A percentile compares a stretch with the other conserved stretches of the same genome.
phyloP scores from a whole-genome alignment of 2,797 vertebrate species.

The Pseudochromis fuscus region DNA sequence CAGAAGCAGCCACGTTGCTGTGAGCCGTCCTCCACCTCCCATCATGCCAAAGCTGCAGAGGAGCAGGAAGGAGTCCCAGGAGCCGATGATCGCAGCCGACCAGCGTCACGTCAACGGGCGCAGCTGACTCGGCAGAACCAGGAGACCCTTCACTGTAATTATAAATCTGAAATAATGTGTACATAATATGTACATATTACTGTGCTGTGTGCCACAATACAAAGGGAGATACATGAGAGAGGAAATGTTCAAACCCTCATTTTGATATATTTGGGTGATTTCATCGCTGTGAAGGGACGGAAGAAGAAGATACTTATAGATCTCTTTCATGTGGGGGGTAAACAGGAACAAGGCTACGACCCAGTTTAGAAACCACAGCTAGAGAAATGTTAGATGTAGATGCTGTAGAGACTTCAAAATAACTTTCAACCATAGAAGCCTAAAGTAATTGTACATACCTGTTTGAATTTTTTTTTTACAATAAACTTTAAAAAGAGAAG shows the following conservation, averaged over 20 bases:
- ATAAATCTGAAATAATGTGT: conserved; percentile 32
- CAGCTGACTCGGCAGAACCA: conserved; percentile 51
- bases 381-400: conserved; percentile 22
- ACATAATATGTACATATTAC: conserved; percentile 58
- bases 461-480: conserved; percentile 19
- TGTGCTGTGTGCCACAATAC: conserved; percentile 21
- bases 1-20: conserved; percentile 53
- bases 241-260: neutral
- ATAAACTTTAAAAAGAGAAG: conserved; percentile 42
- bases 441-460: conserved; percentile 40
- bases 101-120: conserved; percentile 58
- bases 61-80: conserved; percentile 72
- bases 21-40: conserved; percentile 73
- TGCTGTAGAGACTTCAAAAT: conserved; percentile 11
- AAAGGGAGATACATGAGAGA: conserved; percentile 3
- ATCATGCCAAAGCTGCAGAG: conserved; percentile 81
- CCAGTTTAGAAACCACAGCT: conserved; percentile 21
- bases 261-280: conserved; percentile 10
- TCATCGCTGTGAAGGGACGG: neutral
- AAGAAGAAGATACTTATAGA: conserved; percentile 17
- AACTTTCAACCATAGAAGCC: conserved; percentile 1
- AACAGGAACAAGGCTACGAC: conserved; percentile 25
- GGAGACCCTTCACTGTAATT: conserved; percentile 10
- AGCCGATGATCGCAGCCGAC: conserved; percentile 45
- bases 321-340: conserved; percentile 16